Evolutionary conservation across 2,888 invertebrate genomes (phyloP).

Genomic region (Tethea ocularis): DNA sequence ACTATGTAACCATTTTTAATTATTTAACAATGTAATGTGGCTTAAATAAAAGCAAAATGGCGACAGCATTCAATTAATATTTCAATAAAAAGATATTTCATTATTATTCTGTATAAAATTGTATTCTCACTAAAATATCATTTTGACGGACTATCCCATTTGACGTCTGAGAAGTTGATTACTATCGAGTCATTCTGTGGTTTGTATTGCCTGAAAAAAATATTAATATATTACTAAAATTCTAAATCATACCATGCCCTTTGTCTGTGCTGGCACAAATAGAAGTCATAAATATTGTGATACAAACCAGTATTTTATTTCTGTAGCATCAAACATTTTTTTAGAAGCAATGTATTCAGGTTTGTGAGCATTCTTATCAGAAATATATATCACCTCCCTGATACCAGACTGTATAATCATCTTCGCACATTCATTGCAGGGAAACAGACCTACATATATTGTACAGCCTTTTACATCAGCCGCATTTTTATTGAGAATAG

Average conservation of each 20-base stretch:
- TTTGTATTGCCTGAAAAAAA: conserved; percentile 83
- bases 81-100: no score
- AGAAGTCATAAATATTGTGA: not conserved
- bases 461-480: conserved; percentile 90
- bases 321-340: conserved; percentile 91
- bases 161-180: conserved; percentile 87
- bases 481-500: conserved; percentile 95
- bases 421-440: conserved; percentile 99
- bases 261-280: not conserved
- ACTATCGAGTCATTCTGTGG: conserved; percentile 85
- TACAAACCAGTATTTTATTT: conserved; percentile 86
- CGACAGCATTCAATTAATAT: no score
- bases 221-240: conserved; percentile 11
- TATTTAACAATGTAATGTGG: no score
- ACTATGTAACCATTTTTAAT: no score
- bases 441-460: conserved; percentile 96
- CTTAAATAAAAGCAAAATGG: no score
- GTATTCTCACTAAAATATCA: not conserved
- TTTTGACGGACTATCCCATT: conserved; percentile 74
- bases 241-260: no score
- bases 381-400: conserved; percentile 89
- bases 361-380: conserved; percentile 91
- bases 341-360: conserved; percentile 89
- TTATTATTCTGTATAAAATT: no score
- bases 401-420: conserved; percentile 97